A percentile compares a stretch with the other conserved stretches of the same genome.
These are phyloP conservation scores for Myocastor coypus DNA, from an alignment of 2,113 vertebrate genomes.

Conservation along the genomic window DNA sequence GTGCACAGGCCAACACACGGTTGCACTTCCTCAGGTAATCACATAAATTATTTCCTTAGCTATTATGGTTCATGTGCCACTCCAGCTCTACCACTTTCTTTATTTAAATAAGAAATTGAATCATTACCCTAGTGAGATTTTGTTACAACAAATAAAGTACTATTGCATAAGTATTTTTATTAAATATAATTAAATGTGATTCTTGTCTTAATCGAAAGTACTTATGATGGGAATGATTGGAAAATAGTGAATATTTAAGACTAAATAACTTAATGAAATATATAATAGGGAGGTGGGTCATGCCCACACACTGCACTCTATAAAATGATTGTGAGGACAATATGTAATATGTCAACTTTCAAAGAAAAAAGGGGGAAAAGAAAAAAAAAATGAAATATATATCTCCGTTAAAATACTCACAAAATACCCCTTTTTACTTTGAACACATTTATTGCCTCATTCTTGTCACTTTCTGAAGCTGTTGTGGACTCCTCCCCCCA, in stretches of 20 bases:
- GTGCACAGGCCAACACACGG: neutral
- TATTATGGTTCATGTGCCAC: no score
- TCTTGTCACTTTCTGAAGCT: no score
- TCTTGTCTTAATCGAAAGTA: slow-evolving; percentile 1
- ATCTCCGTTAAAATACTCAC: neutral
- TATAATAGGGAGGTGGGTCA: no score
- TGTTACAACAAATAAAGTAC: neutral
- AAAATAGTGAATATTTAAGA: no score
- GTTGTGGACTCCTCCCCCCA: no score
- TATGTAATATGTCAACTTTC: no score
- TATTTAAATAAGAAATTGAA: neutral
- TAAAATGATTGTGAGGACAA: no score
- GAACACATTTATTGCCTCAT: no score
- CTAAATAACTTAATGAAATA: neutral
- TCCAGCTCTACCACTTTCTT: fast-evolving
- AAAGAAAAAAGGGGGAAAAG: no score
- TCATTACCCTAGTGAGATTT: neutral
- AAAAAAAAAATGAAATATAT: neutral
- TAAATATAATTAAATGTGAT: neutral
- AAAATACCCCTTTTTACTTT: neutral
- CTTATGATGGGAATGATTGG: neutral
- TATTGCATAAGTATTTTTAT: slow-evolving; percentile 41
- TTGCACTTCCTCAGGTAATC: neutral
- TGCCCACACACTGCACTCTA: no score
- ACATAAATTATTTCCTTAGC: neutral